phyloP scores from a whole-genome alignment of 1,140 invertebrate genomes.

The Panulirus ornatus region DNA sequence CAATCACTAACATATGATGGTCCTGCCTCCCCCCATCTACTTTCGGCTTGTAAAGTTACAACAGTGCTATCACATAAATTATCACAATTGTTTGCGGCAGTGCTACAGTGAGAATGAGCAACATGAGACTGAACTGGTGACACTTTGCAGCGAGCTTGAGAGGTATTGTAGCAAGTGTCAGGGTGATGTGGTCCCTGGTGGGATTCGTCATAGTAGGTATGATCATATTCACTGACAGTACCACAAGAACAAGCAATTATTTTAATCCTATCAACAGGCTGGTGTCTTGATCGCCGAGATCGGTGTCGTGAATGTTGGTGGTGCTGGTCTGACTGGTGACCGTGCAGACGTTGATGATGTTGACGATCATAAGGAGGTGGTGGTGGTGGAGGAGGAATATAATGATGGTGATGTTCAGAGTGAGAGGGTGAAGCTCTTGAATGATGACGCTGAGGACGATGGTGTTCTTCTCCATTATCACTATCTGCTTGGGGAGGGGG shows the following conservation, averaged over 20 bases:
- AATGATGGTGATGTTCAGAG: background rate
- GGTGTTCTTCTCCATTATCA: constrained; percentile 51
- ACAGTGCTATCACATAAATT: constrained; percentile 11
- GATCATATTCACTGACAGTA: constrained; percentile 23
- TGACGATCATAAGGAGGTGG: background rate
- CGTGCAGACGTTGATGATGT: constrained; percentile 3
- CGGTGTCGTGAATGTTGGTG: constrained; percentile 23
- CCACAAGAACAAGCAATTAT: constrained; percentile 66
- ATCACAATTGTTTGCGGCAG: constrained; percentile 35
- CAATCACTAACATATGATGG: constrained; percentile 9
- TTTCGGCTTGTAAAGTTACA: constrained; percentile 18
- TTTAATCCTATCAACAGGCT: constrained; percentile 61
- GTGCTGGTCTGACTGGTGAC: constrained; percentile 24
- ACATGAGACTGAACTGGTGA: background rate
- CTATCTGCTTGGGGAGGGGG: constrained; percentile 41
- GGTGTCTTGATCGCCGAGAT: constrained; percentile 21
- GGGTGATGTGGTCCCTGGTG: constrained; percentile 13
- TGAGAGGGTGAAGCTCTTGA: constrained; percentile 4
- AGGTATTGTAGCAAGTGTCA: background rate
- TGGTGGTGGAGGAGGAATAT: constrained; percentile 34
- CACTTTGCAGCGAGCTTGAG: background rate
- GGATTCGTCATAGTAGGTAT: constrained; percentile 8
- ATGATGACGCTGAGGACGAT: constrained; percentile 1
- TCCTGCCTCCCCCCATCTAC: constrained; percentile 10
- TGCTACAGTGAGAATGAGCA: constrained; percentile 16